Conservation (phyloP, 1,140 invertebrate genomes). For the Apocrypta bakeri region DNA sequence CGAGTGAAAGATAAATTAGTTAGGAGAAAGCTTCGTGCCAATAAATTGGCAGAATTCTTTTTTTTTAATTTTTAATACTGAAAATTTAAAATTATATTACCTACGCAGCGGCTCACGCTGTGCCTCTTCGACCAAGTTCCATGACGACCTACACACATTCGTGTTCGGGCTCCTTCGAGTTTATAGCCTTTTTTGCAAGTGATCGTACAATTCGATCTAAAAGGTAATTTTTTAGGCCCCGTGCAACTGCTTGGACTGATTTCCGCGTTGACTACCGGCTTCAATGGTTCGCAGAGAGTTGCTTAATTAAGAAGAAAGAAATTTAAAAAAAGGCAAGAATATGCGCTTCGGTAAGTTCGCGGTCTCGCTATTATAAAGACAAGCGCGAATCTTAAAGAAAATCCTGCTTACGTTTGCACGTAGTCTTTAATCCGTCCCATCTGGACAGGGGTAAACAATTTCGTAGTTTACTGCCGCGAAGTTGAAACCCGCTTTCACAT, state of each 20-base stretch:
- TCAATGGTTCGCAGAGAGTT: constrained; percentile 76
- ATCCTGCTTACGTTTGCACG: constrained; percentile 82
- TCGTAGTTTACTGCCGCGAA: constrained; percentile 80
- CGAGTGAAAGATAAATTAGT: no score
- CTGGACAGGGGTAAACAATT: constrained; percentile 81
- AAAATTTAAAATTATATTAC: constrained; percentile 59
- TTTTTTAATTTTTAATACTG: not conserved
- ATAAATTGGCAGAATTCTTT: no score
- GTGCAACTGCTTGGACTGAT: constrained; percentile 74
- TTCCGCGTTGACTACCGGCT: constrained; percentile 71
- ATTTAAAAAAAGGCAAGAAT: no score
- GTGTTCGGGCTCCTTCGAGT: constrained; percentile 71
- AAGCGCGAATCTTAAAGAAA: not conserved
- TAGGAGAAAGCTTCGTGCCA: no score
- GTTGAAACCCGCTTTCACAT: constrained; percentile 79
- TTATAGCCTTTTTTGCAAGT: constrained; percentile 76
- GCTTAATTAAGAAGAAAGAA: constrained; percentile 65
- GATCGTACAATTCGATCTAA: constrained; percentile 76
- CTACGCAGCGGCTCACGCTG: constrained; percentile 72
- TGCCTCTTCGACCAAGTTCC: constrained; percentile 74
- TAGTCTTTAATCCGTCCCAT: constrained; percentile 81
- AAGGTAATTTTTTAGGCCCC: constrained; percentile 71
- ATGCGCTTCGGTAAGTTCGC: no score
- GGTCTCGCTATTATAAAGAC: no score
- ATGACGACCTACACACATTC: constrained; percentile 71